Evolutionary conservation across 2,113 vertebrate species (phyloP).

Genomic region (Neoarius graeffei): DNA sequence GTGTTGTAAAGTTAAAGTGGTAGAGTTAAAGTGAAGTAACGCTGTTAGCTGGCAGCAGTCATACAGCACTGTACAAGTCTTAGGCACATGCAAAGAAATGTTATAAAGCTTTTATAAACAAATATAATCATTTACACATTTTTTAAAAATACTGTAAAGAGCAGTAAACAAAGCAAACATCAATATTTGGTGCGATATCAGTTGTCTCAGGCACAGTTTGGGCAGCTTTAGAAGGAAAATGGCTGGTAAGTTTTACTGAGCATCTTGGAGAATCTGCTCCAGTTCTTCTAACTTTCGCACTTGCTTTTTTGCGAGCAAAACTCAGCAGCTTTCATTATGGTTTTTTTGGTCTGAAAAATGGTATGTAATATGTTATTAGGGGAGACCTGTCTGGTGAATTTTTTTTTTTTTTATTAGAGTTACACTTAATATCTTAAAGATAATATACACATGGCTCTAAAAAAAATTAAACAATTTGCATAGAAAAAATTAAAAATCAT

Average conservation of each 20-base stretch:
- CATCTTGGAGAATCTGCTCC: neutral
- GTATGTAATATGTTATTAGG: neutral
- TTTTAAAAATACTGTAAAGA: neutral
- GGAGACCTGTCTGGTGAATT: no score
- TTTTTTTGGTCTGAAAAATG: neutral
- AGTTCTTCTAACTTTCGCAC: neutral
- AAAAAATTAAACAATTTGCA: no score
- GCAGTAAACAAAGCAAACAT: neutral
- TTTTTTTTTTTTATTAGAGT: no score
- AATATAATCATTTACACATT: neutral
- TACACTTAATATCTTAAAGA: no score
- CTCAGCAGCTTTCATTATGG: neutral
- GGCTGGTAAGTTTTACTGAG: neutral
- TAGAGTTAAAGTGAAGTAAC: no score
- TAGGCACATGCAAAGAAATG: neutral
- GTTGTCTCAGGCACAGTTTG: neutral
- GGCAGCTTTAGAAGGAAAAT: neutral
- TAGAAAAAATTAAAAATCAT: no score
- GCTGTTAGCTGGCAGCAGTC: no score
- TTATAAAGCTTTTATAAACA: neutral
- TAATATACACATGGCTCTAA: no score
- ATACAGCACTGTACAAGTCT: neutral
- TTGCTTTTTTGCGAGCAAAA: neutral
- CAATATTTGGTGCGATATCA: neutral
- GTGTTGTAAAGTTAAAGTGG: no score